Conservation (phyloP, 2,113 vertebrate genomes). For the Colaptes auratus region DNA sequence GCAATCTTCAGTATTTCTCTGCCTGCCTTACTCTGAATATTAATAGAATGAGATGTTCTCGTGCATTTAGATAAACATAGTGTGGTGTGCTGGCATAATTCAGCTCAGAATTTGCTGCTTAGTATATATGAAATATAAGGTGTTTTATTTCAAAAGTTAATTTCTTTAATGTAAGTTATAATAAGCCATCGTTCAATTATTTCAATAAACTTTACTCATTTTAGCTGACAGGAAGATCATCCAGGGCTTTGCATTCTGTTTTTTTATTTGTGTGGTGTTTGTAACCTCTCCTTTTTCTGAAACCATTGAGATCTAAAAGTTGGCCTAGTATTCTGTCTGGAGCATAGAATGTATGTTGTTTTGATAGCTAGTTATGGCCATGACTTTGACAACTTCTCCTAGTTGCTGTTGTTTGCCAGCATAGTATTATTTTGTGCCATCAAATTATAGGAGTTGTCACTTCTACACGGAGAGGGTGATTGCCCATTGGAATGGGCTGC, state of each 20-base stretch:
- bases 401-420: not conserved
- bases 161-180: not conserved
- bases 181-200: not conserved
- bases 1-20: not conserved
- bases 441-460: not conserved
- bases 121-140: not conserved
- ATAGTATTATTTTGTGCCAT: not conserved
- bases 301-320: not conserved
- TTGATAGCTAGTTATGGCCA: not conserved
- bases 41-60: not conserved
- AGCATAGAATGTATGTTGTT: not conserved
- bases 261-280: not conserved
- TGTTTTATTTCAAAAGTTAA: constrained; percentile 24
- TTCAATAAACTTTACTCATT: not conserved
- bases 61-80: not conserved
- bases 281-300: not conserved
- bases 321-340: not conserved
- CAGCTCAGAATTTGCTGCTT: not conserved
- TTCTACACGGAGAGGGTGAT: too few species aligned
- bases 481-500: too few species aligned
- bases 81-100: not conserved
- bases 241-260: not conserved
- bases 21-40: not conserved
- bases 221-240: not conserved
- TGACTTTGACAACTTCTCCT: not conserved